Percentiles rank a stretch among this genome's conserved stretches.
Evolutionary conservation across 53 echinoderm and acorn worm species (phyloP).

Genomic region (Apostichopus leukothele): DNA sequence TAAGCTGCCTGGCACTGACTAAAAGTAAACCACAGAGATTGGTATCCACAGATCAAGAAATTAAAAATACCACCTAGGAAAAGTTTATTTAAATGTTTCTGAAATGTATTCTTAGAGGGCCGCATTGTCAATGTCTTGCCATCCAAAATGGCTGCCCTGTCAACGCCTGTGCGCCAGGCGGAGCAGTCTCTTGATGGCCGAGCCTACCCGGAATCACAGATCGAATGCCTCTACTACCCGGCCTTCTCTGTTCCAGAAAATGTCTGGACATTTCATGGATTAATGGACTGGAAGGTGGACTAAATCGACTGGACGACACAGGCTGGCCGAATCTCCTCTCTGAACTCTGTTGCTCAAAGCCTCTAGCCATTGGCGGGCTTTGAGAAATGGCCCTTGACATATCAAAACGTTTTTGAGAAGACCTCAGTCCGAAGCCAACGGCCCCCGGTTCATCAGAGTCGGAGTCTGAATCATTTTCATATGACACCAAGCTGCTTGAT

Average conservation of each 20-base stretch:
- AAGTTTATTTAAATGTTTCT: no score
- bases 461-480: slow-evolving; percentile 74
- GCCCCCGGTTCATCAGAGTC: slow-evolving; percentile 64
- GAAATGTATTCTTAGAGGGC: no score
- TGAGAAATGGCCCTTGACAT: slow-evolving; percentile 7
- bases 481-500: slow-evolving; percentile 71
- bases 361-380: slow-evolving; percentile 31
- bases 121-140: slow-evolving; percentile 19
- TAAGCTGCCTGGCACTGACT: no score
- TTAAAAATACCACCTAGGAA: no score
- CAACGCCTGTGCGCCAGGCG: neutral
- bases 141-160: slow-evolving; percentile 46
- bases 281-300: slow-evolving; percentile 22
- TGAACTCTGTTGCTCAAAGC: slow-evolving; percentile 36
- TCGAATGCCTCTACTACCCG: neutral
- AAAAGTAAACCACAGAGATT: no score
- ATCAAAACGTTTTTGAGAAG: slow-evolving; percentile 37
- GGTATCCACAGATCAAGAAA: no score
- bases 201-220: slow-evolving; percentile 9
- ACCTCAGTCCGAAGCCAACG: slow-evolving; percentile 2
- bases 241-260: slow-evolving; percentile 7
- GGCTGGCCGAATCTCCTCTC: slow-evolving; percentile 1
- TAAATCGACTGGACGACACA: slow-evolving; percentile 34
- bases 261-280: slow-evolving; percentile 4
- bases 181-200: neutral